Conservation (phyloP, 1,140 invertebrate genomes). For the Zophobas atratus region DNA sequence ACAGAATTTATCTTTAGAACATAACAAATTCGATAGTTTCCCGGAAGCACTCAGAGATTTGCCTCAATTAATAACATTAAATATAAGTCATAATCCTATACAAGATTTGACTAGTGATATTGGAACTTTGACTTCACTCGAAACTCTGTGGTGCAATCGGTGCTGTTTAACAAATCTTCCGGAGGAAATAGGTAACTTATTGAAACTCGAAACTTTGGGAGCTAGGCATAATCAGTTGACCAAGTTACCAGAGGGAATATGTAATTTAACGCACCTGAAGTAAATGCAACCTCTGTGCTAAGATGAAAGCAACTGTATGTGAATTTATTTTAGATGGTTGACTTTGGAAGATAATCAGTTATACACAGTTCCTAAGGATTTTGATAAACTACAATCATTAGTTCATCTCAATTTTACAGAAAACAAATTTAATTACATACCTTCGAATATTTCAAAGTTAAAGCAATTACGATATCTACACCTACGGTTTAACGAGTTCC, state of each 20-base stretch:
- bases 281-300: constrained; percentile 56
- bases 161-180: constrained; percentile 74
- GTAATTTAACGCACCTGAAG: constrained; percentile 70
- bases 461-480: constrained; percentile 71
- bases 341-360: constrained; percentile 74
- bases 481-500: constrained; percentile 71
- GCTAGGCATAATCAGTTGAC: constrained; percentile 74
- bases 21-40: constrained; percentile 79
- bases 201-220: constrained; percentile 81
- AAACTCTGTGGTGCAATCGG: constrained; percentile 81
- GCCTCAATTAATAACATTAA: constrained; percentile 81
- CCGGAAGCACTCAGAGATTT: constrained; percentile 74
- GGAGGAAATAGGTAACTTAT: constrained; percentile 78
- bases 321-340: constrained; percentile 70
- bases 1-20: constrained; percentile 72
- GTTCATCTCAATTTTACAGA: constrained; percentile 74
- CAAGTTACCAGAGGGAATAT: constrained; percentile 71
- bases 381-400: constrained; percentile 69
- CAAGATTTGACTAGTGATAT: constrained; percentile 78
- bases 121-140: constrained; percentile 80
- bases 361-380: constrained; percentile 68
- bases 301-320: constrained; percentile 20
- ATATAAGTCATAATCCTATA: constrained; percentile 88
- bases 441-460: constrained; percentile 68
- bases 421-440: constrained; percentile 71